Conservation (phyloP, 2,797 vertebrate genomes). For the Tangara arthus region DNA sequence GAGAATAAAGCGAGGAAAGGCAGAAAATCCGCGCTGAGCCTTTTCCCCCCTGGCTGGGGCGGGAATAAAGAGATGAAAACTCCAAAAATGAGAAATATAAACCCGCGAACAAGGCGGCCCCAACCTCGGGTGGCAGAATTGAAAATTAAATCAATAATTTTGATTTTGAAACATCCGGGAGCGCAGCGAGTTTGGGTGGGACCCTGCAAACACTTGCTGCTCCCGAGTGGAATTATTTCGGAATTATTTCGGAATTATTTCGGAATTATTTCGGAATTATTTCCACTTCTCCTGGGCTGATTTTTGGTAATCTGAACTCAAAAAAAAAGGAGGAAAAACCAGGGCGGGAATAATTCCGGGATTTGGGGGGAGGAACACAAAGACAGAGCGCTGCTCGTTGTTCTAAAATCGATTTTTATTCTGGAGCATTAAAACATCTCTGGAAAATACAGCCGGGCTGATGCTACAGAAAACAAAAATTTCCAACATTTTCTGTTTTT, state of each 20-base stretch:
- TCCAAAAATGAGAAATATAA: background rate
- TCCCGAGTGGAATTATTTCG: background rate
- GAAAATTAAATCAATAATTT: fast-evolving
- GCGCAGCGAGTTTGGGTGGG: background rate
- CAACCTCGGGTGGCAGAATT: fast-evolving
- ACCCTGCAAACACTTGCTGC: background rate
- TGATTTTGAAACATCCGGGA: too few relatives aligned
- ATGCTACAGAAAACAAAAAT: conserved; percentile 19
- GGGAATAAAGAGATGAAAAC: background rate
- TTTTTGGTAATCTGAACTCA: background rate
- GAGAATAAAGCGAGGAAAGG: background rate
- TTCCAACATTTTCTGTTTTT: background rate
- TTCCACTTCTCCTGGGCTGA: background rate
- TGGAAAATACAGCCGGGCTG: conserved; percentile 59
- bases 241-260: too few relatives aligned
- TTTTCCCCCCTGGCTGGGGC: background rate
- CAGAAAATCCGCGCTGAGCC: fast-evolving
- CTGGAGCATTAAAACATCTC: conserved; percentile 67
- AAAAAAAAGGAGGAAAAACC: background rate
- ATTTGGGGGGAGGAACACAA: background rate
- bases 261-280: background rate
- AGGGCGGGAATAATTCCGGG: background rate
- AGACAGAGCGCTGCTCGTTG: conserved; percentile 12
- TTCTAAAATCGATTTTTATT: conserved; percentile 66
- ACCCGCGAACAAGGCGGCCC: background rate